phyloP scores from a whole-genome alignment of 2,113 vertebrate species.

The Tamias sibiricus region DNA sequence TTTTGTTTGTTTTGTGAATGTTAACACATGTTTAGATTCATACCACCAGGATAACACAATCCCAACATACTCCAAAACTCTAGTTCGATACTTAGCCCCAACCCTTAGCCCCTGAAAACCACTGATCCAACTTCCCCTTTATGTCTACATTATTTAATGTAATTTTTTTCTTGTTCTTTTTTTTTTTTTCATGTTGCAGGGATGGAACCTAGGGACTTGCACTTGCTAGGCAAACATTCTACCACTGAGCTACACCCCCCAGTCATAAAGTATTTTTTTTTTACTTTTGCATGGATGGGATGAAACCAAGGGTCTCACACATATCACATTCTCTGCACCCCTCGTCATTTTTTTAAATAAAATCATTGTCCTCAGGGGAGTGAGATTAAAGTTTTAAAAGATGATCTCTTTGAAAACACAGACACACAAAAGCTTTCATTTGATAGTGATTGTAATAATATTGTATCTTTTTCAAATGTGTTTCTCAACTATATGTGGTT shows the following conservation, averaged over 20 bases:
- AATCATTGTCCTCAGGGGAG: background rate
- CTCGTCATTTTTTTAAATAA: background rate
- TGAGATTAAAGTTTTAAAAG: conserved; percentile 44
- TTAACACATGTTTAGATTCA: conserved; percentile 27
- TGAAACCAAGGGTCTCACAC: background rate
- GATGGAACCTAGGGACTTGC: background rate
- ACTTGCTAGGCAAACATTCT: too few species aligned
- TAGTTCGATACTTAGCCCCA: background rate
- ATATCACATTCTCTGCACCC: background rate
- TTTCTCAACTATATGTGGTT: conserved; percentile 26
- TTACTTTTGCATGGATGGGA: background rate
- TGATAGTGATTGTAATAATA: background rate
- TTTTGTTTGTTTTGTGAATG: background rate
- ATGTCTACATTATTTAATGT: background rate
- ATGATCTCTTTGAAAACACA: conserved; percentile 20
- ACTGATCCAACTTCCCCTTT: background rate
- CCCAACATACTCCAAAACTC: background rate
- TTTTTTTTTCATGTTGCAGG: background rate
- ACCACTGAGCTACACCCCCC: background rate
- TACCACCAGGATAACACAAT: background rate
- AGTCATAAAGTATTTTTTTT: too few species aligned
- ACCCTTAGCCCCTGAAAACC: background rate
- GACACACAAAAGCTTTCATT: conserved; percentile 6
- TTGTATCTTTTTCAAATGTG: background rate
- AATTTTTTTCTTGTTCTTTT: background rate